These are phyloP conservation scores for Sciurus niger DNA, from an alignment of 2,113 vertebrate genomes.

Conservation along the genomic window DNA sequence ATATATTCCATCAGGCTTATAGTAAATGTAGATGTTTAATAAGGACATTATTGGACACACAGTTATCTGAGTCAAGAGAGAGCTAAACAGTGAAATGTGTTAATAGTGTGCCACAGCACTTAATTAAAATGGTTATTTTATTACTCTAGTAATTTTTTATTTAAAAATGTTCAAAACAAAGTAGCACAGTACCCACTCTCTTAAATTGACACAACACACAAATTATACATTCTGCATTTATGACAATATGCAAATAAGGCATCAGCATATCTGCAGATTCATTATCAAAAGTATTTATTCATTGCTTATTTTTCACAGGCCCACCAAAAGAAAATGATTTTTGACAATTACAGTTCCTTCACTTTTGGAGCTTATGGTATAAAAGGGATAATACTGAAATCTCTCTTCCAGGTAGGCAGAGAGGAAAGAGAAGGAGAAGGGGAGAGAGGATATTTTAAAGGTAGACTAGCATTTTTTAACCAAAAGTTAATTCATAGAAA, in stretches of 20 bases:
- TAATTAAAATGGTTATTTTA: constrained; percentile 72
- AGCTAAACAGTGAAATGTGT: background rate
- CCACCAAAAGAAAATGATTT: constrained; percentile 19
- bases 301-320: background rate
- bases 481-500: background rate
- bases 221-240: constrained; percentile 63
- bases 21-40: constrained; percentile 30
- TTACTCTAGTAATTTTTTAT: constrained; percentile 52
- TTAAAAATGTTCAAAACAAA: constrained; percentile 66
- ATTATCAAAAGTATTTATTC: constrained; percentile 59
- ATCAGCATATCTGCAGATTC: constrained; percentile 43
- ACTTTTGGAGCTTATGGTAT: background rate
- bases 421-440: background rate
- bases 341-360: background rate
- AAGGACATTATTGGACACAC: background rate
- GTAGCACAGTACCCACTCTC: background rate
- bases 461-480: background rate
- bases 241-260: constrained; percentile 22
- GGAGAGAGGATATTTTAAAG: background rate
- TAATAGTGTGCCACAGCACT: background rate
- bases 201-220: constrained; percentile 22
- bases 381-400: background rate
- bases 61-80: constrained; percentile 10
- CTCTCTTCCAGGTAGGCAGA: background rate
- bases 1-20: background rate